Conservation (phyloP, 2,888 invertebrate genomes). For the Parnassius apollo region DNA sequence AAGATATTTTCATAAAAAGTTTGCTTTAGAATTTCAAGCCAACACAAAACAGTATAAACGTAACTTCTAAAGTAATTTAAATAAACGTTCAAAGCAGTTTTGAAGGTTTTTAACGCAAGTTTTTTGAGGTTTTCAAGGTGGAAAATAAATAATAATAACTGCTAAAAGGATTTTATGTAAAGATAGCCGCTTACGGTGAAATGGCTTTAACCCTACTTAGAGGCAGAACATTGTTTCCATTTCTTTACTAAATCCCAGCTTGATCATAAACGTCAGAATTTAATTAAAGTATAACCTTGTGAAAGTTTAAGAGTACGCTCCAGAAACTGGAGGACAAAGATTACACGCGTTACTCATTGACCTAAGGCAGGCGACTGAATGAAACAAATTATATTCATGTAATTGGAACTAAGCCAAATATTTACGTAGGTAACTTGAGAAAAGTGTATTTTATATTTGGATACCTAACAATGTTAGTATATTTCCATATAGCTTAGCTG, state of each 20-base stretch:
- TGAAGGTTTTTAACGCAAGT: too few relatives aligned
- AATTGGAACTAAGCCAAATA: too few relatives aligned
- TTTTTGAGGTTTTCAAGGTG: background rate
- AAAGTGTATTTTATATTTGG: too few relatives aligned
- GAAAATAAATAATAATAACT: background rate
- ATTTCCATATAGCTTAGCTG: too few relatives aligned
- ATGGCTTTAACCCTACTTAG: constrained; percentile 11
- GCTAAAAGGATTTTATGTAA: constrained; percentile 1
- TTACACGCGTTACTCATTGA: background rate
- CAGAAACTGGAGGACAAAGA: background rate
- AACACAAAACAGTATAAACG: too few relatives aligned
- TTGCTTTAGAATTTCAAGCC: too few relatives aligned
- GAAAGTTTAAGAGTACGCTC: constrained; percentile 1
- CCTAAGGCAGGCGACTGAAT: background rate
- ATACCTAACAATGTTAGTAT: too few relatives aligned
- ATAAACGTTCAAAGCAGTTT: too few relatives aligned
- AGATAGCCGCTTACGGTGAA: background rate
- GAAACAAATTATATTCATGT: background rate
- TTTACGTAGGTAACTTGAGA: too few relatives aligned
- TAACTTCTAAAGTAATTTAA: too few relatives aligned
- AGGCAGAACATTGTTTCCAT: constrained; percentile 13
- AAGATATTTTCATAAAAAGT: too few relatives aligned
- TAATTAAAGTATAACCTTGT: constrained; percentile 22
- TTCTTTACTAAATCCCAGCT: constrained; percentile 15
- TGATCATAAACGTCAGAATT: constrained; percentile 16